A percentile compares a stretch with the other conserved stretches of the same genome.
Conservation (phyloP, 1,140 invertebrate species). For the Drosophila leontia region DNA sequence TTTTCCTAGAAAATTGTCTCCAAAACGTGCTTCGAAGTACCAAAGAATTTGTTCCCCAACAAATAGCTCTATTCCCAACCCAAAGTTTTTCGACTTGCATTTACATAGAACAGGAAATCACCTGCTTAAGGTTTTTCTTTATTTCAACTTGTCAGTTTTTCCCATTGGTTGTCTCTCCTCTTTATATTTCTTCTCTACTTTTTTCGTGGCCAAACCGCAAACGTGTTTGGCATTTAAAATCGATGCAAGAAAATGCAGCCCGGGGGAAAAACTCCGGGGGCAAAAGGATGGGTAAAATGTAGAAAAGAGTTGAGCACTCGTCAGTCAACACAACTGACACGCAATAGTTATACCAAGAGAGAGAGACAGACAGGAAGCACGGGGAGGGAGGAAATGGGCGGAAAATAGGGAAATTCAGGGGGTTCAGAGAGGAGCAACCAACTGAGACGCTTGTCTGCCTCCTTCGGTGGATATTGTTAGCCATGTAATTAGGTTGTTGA, state of each 20-base stretch:
- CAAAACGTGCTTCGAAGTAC: constrained; percentile 31
- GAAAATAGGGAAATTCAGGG: constrained; percentile 28
- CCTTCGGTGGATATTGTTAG: constrained; percentile 35
- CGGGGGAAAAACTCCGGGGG: constrained; percentile 5
- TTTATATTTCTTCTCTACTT: constrained; percentile 1
- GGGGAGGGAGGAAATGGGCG: constrained; percentile 12
- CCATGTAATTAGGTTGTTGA: constrained; percentile 58
- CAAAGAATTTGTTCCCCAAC: constrained; percentile 5
- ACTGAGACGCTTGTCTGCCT: constrained; percentile 42
- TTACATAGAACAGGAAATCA: constrained; percentile 49
- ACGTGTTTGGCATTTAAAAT: constrained; percentile 61
- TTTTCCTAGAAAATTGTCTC: constrained; percentile 9
- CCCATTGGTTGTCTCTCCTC: constrained; percentile 16
- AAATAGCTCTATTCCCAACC: constrained; percentile 6
- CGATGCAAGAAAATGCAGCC: constrained; percentile 44
- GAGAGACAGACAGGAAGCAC: neutral
- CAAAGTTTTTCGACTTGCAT: constrained; percentile 29
- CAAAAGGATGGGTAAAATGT: constrained; percentile 13
- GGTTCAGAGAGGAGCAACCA: constrained; percentile 27
- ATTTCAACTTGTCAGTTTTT: constrained; percentile 49
- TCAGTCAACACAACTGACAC: constrained; percentile 60
- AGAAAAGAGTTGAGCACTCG: constrained; percentile 52
- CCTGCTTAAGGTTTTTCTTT: constrained; percentile 45
- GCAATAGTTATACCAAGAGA: constrained; percentile 40
- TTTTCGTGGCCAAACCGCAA: constrained; percentile 51